Evolutionary conservation across 2,797 vertebrate species (phyloP), one percentile per base, ranked within the genome.

Genomic region (Malurus splendens): DNA sequence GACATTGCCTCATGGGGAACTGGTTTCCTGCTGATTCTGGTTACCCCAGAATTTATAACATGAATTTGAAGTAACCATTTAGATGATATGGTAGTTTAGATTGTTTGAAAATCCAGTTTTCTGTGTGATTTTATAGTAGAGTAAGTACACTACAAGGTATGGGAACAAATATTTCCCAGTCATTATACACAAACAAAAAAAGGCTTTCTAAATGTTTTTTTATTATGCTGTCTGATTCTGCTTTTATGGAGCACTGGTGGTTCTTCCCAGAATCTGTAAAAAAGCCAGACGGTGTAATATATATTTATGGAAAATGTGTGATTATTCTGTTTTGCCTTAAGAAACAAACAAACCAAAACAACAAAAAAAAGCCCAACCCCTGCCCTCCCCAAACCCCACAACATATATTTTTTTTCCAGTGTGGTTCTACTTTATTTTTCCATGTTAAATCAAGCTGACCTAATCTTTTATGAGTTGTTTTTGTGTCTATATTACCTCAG

Each of bases 401-500:
- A 6, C 5, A 6, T 36, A 11, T 36, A 11, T 59, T 91, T 90
- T 32, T 77, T 19, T 87, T 85, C 73, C 36, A 36, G 36, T 66
- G 6, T 66, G 27, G 10, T 79, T 83, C 65, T 66, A 32, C 57
- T 79, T 91, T 68, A 79, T 92, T 94, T 90, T 92, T 52, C 27
- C 51, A 33, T 66, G 19, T 86, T 84, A 96, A 75, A 95, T 92
- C 90, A 88, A 77, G 71, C 61, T 82, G 25, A 57, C 79, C 44
- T 87, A 78, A 82, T 72, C 48, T 82, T 76, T 81, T 81, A 50
- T 50, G 48, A 38, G 71, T 80, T 70, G 83, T 86, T 82, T 92
- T 89, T 92, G 80, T 93, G 67, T 92, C 91, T 92, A 24, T 78
- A 66, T 87, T 87, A 82, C 73, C 86, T 91, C 55, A 90, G 62